phyloP scores from a whole-genome alignment of 2,888 invertebrate species.

The Aphodius sticticus region DNA sequence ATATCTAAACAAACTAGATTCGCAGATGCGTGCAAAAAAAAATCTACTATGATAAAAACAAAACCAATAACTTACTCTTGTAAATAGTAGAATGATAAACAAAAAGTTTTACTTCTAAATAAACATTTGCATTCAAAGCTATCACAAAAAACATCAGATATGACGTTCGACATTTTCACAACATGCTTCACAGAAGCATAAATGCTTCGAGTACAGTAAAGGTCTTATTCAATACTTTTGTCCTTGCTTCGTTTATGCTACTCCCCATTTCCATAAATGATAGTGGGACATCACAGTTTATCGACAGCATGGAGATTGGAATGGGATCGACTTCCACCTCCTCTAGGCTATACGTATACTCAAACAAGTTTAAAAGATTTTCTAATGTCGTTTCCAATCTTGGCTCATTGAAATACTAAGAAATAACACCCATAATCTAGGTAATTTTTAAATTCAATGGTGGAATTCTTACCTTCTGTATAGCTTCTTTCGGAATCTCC shows the following conservation, averaged over 20 bases:
- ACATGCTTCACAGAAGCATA: background rate
- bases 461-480: slow-evolving; percentile 28
- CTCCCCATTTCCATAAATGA: slow-evolving; percentile 40
- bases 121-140: too few species aligned
- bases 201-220: slow-evolving; percentile 15
- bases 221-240: slow-evolving; percentile 12
- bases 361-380: slow-evolving; percentile 46
- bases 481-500: slow-evolving; percentile 39
- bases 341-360: slow-evolving; percentile 44
- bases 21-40: too few species aligned
- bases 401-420: slow-evolving; percentile 46
- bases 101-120: too few species aligned
- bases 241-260: slow-evolving; percentile 42
- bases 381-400: slow-evolving; percentile 44
- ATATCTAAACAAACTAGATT: too few species aligned
- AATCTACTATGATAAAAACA: too few species aligned
- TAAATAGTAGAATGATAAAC: too few species aligned
- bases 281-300: slow-evolving; percentile 51
- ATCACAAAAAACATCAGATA: background rate
- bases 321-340: slow-evolving; percentile 44
- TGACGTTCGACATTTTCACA: background rate
- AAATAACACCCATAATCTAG: slow-evolving; percentile 31
- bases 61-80: too few species aligned
- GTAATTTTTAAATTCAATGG: background rate
- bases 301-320: slow-evolving; percentile 40